phyloP scores from a whole-genome alignment of 1,140 invertebrate species.

The Drosophila jambulina region DNA sequence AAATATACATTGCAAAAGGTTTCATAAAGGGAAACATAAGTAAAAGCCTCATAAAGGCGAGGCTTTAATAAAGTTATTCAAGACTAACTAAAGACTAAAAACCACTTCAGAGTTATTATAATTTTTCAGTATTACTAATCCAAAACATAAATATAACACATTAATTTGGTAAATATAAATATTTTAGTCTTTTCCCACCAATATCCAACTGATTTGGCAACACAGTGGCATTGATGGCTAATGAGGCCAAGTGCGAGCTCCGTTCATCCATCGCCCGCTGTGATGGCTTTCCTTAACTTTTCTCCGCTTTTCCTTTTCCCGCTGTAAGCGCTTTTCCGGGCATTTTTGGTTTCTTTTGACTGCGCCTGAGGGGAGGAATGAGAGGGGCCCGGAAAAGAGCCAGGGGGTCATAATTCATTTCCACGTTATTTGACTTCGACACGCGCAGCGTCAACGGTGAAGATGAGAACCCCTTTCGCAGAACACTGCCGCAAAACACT shows the following conservation, averaged over 20 bases:
- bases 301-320: conserved; percentile 21
- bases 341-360: conserved; percentile 40
- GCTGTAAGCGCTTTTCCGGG: conserved; percentile 35
- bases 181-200: not conserved
- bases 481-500: no score
- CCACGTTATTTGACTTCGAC: conserved; percentile 78
- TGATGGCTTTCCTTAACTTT: conserved; percentile 30
- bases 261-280: conserved; percentile 49
- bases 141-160: not conserved
- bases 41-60: not conserved
- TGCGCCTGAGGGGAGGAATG: not conserved
- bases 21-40: not conserved
- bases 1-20: no score
- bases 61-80: not conserved
- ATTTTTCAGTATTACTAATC: not conserved
- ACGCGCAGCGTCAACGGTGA: conserved; percentile 38
- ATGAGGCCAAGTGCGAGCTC: conserved; percentile 42
- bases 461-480: no score
- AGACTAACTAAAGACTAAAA: not conserved
- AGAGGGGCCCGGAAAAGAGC: not conserved
- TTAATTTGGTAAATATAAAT: not conserved
- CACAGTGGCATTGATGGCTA: conserved; percentile 18
- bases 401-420: conserved; percentile 69
- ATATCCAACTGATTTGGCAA: not conserved
- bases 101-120: not conserved